A percentile compares a stretch with the other conserved stretches of the same genome.
Evolutionary conservation across 2,797 vertebrate genomes (phyloP).

Genomic region (Decapterus maruadsi): DNA sequence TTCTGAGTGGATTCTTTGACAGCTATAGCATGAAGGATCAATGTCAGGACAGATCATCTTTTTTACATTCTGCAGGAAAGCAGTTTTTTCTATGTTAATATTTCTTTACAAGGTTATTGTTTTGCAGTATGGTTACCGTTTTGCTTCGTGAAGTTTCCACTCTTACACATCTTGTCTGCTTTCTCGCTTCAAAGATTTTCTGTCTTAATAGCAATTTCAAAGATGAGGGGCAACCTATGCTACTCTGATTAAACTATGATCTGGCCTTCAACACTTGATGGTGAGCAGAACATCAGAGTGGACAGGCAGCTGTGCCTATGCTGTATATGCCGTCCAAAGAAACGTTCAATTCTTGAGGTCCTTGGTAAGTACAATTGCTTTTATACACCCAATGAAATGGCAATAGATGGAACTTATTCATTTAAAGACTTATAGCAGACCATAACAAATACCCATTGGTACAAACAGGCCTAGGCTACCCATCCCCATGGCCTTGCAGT

Average conservation of each 20-base stretch:
- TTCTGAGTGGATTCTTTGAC: background rate
- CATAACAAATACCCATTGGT: no score
- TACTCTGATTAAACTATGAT: slow-evolving; percentile 1
- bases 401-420: no score
- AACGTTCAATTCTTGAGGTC: background rate
- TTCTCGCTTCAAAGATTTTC: background rate
- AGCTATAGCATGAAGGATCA: slow-evolving; percentile 4
- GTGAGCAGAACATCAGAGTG: slow-evolving; percentile 15
- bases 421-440: no score
- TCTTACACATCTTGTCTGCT: background rate
- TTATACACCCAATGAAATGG: no score
- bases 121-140: background rate
- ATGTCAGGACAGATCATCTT: background rate
- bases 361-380: background rate
- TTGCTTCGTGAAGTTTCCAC: slow-evolving; percentile 16
- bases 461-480: no score
- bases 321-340: background rate
- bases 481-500: no score
- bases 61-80: background rate
- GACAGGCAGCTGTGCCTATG: slow-evolving; percentile 13
- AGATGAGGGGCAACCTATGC: background rate
- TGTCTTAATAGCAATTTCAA: slow-evolving; percentile 22
- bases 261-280: background rate
- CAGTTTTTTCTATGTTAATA: background rate
- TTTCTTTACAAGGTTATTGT: slow-evolving; percentile 11